phyloP scores from a whole-genome alignment of 2,888 invertebrate genomes.

The Luperina nickerlii region DNA sequence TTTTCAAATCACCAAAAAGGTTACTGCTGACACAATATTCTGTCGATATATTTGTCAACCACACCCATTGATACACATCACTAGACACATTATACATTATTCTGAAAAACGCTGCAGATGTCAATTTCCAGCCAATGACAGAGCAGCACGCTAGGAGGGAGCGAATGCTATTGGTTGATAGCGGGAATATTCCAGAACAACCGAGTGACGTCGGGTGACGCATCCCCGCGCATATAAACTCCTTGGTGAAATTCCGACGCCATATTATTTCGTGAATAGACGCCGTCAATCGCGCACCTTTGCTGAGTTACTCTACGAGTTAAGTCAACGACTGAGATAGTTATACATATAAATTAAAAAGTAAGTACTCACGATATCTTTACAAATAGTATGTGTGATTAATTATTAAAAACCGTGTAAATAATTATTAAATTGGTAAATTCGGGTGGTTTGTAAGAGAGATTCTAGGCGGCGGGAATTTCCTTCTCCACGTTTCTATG shows the following conservation, averaged over 20 bases:
- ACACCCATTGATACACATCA: slow-evolving; percentile 60
- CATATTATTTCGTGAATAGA: slow-evolving; percentile 86
- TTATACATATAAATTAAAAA: slow-evolving; percentile 74
- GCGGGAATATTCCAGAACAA: slow-evolving; percentile 87
- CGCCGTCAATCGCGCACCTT: slow-evolving; percentile 89
- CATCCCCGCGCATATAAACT: slow-evolving; percentile 77
- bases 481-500: slow-evolving; percentile 23
- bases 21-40: background rate
- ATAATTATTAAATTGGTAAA: background rate
- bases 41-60: slow-evolving; percentile 44
- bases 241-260: slow-evolving; percentile 70
- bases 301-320: slow-evolving; percentile 84
- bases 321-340: slow-evolving; percentile 79
- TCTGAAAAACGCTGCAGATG: slow-evolving; percentile 63
- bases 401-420: background rate
- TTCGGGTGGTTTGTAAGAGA: slow-evolving; percentile 4
- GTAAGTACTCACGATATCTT: slow-evolving; percentile 74
- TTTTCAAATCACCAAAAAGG: background rate
- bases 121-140: slow-evolving; percentile 78
- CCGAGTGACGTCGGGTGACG: slow-evolving; percentile 82
- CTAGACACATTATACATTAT: slow-evolving; percentile 48
- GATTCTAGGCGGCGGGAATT: slow-evolving; percentile 12
- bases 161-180: slow-evolving; percentile 77
- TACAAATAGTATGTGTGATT: slow-evolving; percentile 13
- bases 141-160: slow-evolving; percentile 61